phyloP scores from a whole-genome alignment of 2,797 vertebrate genomes.

The Thripadectes ignobilis region DNA sequence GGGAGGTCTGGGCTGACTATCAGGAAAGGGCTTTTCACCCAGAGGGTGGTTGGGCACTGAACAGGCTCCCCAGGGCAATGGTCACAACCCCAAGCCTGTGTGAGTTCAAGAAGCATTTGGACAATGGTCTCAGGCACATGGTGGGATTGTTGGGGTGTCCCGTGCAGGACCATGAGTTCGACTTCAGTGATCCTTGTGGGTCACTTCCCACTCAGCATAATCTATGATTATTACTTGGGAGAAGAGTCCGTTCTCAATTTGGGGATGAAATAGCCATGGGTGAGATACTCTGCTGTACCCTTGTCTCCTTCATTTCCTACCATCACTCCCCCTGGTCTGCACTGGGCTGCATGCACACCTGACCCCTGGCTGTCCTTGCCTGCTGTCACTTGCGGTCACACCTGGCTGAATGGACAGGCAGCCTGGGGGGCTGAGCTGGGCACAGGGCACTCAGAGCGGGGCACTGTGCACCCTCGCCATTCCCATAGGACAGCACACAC shows the following conservation, averaged over 20 bases:
- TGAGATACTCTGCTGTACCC: not conserved
- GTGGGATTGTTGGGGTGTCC: not conserved
- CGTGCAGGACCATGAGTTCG: not conserved
- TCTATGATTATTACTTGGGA: not conserved
- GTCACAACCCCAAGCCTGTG: not conserved
- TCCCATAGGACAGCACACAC: rapidly evolving
- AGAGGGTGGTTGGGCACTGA: not conserved
- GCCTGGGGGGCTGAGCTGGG: rapidly evolving
- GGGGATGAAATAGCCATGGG: not conserved
- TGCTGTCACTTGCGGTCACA: not conserved
- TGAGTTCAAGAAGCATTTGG: not conserved
- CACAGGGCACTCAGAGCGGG: not conserved
- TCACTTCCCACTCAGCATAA: not conserved
- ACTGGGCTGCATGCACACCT: not conserved
- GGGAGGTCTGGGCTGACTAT: not conserved
- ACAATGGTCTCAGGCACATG: not conserved
- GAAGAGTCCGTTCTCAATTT: not conserved
- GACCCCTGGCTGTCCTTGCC: not conserved
- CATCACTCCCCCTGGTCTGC: not conserved
- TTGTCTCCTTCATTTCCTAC: not conserved
- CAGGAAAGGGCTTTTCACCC: not conserved
- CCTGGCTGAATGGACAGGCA: not conserved
- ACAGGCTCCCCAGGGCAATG: not conserved
- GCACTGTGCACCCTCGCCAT: rapidly evolving
- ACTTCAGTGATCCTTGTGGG: not conserved